Percentiles rank a stretch among this genome's conserved stretches.
Conservation (phyloP, 1,140 invertebrate species). For the Drosophila aff. region DNA sequence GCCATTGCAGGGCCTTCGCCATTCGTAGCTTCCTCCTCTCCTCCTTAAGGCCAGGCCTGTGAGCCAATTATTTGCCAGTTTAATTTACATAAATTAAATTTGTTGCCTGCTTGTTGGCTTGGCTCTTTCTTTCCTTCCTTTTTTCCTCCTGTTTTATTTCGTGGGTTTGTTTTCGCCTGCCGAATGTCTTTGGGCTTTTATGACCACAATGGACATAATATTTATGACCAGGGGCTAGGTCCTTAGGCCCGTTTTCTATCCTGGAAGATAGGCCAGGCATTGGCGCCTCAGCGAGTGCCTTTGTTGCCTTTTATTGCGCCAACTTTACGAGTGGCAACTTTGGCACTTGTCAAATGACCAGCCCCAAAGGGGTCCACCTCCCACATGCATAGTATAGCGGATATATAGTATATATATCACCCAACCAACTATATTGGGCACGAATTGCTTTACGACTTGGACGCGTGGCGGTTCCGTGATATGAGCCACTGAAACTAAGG, state of each 20-base stretch:
- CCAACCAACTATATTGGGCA: constrained; percentile 39
- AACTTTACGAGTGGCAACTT: constrained; percentile 69
- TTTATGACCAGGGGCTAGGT: constrained; percentile 51
- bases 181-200: constrained; percentile 58
- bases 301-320: constrained; percentile 57
- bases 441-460: constrained; percentile 57
- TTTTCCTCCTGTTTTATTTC: constrained; percentile 30
- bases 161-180: constrained; percentile 34
- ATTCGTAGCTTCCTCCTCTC: background rate
- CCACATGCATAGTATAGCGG: too few relatives aligned
- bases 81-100: constrained; percentile 77
- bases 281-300: constrained; percentile 25
- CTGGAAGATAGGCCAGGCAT: constrained; percentile 9
- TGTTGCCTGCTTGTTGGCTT: constrained; percentile 34
- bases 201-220: constrained; percentile 66
- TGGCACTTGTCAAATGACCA: constrained; percentile 67
- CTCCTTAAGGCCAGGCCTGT: constrained; percentile 2
- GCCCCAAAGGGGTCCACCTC: constrained; percentile 41
- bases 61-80: constrained; percentile 70
- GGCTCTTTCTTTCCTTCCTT: background rate
- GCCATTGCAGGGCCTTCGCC: constrained; percentile 43
- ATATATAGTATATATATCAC: constrained; percentile 20
- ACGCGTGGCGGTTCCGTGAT: constrained; percentile 42
- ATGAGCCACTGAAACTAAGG: constrained; percentile 6
- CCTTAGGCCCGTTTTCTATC: constrained; percentile 26